These are phyloP conservation scores for Bombus pascuorum DNA, from an alignment of 1,140 invertebrate species.

Conservation along the genomic window DNA sequence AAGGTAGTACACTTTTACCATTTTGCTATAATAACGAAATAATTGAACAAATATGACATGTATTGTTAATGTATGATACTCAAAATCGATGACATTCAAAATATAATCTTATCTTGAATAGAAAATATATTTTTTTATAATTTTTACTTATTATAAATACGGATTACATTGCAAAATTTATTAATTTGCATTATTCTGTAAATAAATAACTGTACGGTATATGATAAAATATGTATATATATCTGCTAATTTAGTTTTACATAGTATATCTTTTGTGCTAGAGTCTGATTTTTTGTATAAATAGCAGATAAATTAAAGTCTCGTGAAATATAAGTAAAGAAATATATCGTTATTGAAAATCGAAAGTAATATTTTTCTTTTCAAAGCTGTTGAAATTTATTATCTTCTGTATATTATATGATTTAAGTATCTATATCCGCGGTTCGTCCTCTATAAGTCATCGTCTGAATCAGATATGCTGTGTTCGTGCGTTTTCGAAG, in stretches of 20 bases:
- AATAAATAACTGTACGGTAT: not conserved
- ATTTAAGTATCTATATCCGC: not conserved
- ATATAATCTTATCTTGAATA: not conserved
- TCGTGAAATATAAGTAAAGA: not conserved
- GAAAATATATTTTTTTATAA: not conserved
- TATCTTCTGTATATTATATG: not conserved
- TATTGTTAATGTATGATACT: not conserved
- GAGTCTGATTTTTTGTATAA: not conserved
- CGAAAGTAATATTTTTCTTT: not conserved
- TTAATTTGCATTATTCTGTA: not conserved
- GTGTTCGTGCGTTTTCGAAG: not conserved
- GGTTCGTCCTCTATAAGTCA: not conserved
- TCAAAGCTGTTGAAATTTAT: not conserved
- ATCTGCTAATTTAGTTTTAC: not conserved
- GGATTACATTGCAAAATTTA: not conserved
- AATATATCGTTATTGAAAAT: not conserved
- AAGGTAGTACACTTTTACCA: slow-evolving; percentile 66
- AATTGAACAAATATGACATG: not conserved
- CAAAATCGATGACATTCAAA: not conserved
- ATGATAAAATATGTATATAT: not conserved
- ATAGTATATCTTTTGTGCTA: not conserved
- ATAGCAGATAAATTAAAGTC: no score
- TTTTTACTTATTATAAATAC: not conserved
- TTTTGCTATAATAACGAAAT: not conserved
- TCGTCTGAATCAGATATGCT: slow-evolving; percentile 11